Conservation (phyloP, 2,888 invertebrate genomes). For the Callosobruchus maculatus region DNA sequence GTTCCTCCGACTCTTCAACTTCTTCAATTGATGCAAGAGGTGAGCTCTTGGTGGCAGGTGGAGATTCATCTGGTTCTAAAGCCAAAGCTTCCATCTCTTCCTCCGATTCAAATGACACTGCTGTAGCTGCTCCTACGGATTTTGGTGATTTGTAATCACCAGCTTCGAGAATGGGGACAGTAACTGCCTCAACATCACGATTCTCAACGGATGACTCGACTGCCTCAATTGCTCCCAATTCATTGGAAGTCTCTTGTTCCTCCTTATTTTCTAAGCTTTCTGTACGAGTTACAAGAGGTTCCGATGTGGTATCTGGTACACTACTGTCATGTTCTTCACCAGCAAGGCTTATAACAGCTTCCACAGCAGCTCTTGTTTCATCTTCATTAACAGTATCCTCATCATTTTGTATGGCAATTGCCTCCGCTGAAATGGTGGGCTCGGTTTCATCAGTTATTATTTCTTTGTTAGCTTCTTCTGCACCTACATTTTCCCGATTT, state of each 20-base stretch:
- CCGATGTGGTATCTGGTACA: not conserved
- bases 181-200: not conserved
- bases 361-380: not conserved
- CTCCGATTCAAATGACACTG: not conserved
- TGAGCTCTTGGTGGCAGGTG: not conserved
- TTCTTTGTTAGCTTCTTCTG: not conserved
- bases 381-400: not conserved
- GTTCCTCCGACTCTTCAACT: not conserved
- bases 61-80: conserved; percentile 15
- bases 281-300: not conserved
- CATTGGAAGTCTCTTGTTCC: not conserved
- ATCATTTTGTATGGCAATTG: not conserved
- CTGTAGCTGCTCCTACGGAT: not conserved
- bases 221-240: not conserved
- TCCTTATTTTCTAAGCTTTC: not conserved
- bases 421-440: not conserved
- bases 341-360: not conserved
- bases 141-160: conserved; percentile 1
- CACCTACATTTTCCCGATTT: not conserved
- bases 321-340: not conserved
- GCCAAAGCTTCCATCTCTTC: conserved; percentile 9
- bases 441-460: not conserved
- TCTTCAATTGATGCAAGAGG: not conserved
- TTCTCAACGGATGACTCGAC: not conserved
- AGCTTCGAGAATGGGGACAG: not conserved